A percentile compares a stretch with the other conserved stretches of the same genome.
Conservation (phyloP, 2,113 vertebrate species). For the Neogobius melanostomus region DNA sequence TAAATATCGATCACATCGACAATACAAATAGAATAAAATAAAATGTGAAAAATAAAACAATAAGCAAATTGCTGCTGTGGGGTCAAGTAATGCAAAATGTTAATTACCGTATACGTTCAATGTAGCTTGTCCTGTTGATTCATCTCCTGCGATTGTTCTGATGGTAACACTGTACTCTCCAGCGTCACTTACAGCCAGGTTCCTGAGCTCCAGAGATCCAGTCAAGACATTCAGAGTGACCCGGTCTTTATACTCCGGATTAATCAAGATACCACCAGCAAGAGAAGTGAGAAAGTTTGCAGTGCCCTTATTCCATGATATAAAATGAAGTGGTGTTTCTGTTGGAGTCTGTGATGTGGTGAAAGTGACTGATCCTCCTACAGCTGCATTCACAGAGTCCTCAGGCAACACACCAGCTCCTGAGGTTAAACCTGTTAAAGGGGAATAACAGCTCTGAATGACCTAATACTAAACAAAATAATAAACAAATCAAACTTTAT, state of each 20-base stretch:
- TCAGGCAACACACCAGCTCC: constrained; percentile 39
- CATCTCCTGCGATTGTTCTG: accelerated
- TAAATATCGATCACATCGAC: too few species aligned
- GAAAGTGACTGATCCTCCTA: constrained; percentile 35
- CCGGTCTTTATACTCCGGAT: constrained; percentile 1
- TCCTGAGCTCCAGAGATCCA: constrained; percentile 56
- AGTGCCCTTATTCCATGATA: background rate
- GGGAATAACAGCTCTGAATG: too few species aligned
- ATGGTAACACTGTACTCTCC: background rate
- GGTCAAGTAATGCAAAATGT: too few species aligned
- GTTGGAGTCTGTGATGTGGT: constrained; percentile 14
- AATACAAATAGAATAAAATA: too few species aligned
- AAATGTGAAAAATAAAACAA: too few species aligned
- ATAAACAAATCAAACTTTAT: too few species aligned
- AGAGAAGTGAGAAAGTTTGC: too few species aligned
- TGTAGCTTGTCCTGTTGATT: accelerated
- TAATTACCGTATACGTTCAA: constrained; percentile 19
- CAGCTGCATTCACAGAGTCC: constrained; percentile 4
- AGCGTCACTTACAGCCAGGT: constrained; percentile 29
- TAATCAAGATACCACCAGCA: background rate
- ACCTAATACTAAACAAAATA: too few species aligned
- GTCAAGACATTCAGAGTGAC: constrained; percentile 1
- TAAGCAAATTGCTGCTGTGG: too few species aligned
- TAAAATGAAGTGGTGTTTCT: accelerated
- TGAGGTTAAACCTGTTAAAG: constrained; percentile 34